Percentiles rank a stretch among this genome's conserved stretches.
These are phyloP conservation scores for Drosophila guanche DNA, from an alignment of 1,140 invertebrate genomes.

Conservation along the genomic window DNA sequence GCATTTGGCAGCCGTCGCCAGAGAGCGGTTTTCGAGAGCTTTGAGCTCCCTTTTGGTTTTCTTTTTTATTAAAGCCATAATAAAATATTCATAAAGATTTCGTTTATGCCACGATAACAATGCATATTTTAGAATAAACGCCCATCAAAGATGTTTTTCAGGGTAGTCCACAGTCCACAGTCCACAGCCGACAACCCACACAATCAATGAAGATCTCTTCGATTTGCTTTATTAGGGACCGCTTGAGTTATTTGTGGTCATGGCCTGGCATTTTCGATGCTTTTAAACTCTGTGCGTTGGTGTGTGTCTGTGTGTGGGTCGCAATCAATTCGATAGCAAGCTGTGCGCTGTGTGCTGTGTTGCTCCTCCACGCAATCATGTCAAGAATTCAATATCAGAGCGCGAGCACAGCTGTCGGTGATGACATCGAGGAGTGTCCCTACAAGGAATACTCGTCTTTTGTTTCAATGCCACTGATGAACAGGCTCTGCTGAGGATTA, in stretches of 20 bases:
- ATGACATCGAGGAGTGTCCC: conserved; percentile 60
- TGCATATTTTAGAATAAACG: conserved; percentile 62
- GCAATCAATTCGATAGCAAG: conserved; percentile 57
- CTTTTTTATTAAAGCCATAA: conserved; percentile 75
- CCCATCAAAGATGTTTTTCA: conserved; percentile 45
- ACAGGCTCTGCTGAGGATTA: conserved; percentile 37
- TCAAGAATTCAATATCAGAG: conserved; percentile 81
- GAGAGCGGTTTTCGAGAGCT: conserved; percentile 2
- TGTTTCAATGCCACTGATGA: conserved; percentile 64
- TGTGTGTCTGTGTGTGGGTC: not conserved
- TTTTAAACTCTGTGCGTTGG: conserved; percentile 5
- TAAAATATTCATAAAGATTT: conserved; percentile 82
- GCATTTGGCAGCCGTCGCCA: conserved; percentile 39
- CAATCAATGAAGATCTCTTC: conserved; percentile 23
- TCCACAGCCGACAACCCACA: not conserved
- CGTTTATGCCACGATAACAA: conserved; percentile 60
- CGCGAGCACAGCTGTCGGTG: conserved; percentile 70
- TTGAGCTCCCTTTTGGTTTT: conserved; percentile 3
- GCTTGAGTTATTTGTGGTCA: conserved; percentile 48
- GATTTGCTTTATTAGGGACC: conserved; percentile 48
- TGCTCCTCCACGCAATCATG: conserved; percentile 62
- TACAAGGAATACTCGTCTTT: conserved; percentile 5
- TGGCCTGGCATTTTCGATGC: conserved; percentile 36
- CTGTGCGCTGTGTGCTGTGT: conserved; percentile 42
- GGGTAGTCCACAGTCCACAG: not conserved